Evolutionary conservation across 2,797 vertebrate species (phyloP), one percentile per base, ranked within the genome.

Genomic region (Synaphobranchus kaupii): DNA sequence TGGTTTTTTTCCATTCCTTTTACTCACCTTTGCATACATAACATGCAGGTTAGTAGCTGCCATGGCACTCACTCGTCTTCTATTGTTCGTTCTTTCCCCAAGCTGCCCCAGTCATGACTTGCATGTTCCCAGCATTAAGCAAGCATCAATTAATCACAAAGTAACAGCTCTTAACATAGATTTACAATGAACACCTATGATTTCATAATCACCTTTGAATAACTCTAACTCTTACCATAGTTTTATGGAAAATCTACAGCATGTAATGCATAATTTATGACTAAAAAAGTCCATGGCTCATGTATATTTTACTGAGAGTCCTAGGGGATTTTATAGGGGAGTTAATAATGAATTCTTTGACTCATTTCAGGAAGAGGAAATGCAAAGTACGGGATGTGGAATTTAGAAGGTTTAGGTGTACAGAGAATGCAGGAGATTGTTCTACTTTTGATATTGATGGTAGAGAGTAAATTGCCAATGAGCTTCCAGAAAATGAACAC

Each of bases 251-350:
- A 34, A 47, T 76, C 73, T 76, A 44, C 34, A 44, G 73, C 13
- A 6, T 20, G 20, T 39, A 44, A 44, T 82, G 80, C 22, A 82
- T 82, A 82, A 82, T 52, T 82, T 52, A 82, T 20, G 73, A 44
- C 80, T 52, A 10, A 47, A 68, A 80, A 82, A 82, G 22, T 50
- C 22, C 5, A 13, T 13, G 10, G 48, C 78, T 82, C 44, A 44
- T 58, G 52, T 58, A 44, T 78, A 76, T 71, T 84, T 56, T 48
- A 48, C 13, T 71, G 84, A 52, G 48, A 31, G 52, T 85, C 66
- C 66, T 47, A 31, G 1, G 58, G 9, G 47, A 52, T 73, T 73
- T 66, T 28, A 54, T 4, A 15, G 66, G 25, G 15, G 17, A 25
- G 44, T 71, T 73, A 34, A 52, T 31, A 73, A 48, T 73, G 50